Evolutionary conservation across 2,797 vertebrate genomes (phyloP).

Genomic region (Myripristis murdjan): DNA sequence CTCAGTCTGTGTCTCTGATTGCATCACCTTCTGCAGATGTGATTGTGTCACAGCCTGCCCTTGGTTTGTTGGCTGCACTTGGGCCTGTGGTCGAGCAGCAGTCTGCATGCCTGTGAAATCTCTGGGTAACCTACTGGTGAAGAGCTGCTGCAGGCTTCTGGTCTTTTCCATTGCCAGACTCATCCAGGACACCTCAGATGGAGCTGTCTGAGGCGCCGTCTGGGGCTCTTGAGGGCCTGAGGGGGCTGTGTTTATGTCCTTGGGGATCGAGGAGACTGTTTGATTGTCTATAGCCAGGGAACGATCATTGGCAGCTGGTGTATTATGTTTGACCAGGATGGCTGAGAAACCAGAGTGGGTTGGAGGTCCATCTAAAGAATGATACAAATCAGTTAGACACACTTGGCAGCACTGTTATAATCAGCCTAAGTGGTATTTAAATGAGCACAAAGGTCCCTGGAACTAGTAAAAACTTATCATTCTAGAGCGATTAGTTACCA

Average conservation of each 20-base stretch:
- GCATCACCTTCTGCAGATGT: constrained; percentile 11
- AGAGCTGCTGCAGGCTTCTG: constrained; percentile 86
- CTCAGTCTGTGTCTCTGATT: constrained; percentile 15
- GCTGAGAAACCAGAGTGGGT: constrained; percentile 30
- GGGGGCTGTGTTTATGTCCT: constrained; percentile 36
- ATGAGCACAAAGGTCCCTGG: constrained; percentile 67
- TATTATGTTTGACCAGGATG: constrained; percentile 43
- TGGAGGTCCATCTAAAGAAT: constrained; percentile 81
- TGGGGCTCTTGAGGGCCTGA: constrained; percentile 56
- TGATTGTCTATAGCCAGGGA: constrained; percentile 30
- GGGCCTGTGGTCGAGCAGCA: constrained; percentile 60
- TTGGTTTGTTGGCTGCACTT: constrained; percentile 39
- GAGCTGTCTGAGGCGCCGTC: constrained; percentile 47
- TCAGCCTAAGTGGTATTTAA: constrained; percentile 29
- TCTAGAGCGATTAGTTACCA: constrained; percentile 49
- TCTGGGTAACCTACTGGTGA: constrained; percentile 79
- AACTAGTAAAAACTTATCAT: constrained; percentile 49
- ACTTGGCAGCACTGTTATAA: constrained; percentile 37
- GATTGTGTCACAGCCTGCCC: constrained; percentile 2
- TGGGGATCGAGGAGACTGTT: constrained; percentile 10
- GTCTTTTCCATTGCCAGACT: constrained; percentile 91
- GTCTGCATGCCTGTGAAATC: constrained; percentile 77
- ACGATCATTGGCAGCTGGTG: constrained; percentile 9
- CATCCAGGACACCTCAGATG: constrained; percentile 90
- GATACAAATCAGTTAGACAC: constrained; percentile 64